phyloP scores from a whole-genome alignment of 2,888 invertebrate genomes.

The Tiliacea aurago region DNA sequence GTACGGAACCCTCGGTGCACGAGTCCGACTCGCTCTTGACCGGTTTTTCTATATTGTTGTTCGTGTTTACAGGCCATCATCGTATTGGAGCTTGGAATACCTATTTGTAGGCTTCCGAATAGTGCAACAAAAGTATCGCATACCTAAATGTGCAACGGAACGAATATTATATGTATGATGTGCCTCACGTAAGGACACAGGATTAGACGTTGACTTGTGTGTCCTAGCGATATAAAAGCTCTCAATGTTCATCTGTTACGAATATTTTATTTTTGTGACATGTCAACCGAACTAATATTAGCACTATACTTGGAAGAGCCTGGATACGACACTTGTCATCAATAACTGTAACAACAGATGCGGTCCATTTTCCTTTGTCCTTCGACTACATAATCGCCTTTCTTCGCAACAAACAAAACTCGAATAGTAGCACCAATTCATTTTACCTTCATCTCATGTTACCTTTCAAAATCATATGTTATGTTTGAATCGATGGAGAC shows the following conservation, averaged over 20 bases:
- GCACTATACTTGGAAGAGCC: background rate
- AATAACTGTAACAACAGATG: slow-evolving; percentile 31
- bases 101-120: background rate
- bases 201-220: background rate
- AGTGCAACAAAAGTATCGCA: background rate
- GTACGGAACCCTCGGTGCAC: too few relatives aligned
- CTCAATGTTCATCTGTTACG: background rate
- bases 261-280: slow-evolving; percentile 17
- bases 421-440: slow-evolving; percentile 2
- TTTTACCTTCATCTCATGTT: slow-evolving; percentile 38
- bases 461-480: slow-evolving; percentile 26
- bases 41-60: background rate
- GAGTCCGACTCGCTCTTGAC: too few relatives aligned
- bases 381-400: slow-evolving; percentile 19
- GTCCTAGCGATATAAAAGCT: background rate
- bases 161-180: too few relatives aligned
- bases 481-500: background rate
- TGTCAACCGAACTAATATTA: slow-evolving; percentile 9
- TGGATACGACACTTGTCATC: slow-evolving; percentile 41
- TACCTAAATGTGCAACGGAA: background rate
- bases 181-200: background rate
- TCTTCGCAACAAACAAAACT: slow-evolving; percentile 31
- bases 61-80: background rate
- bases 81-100: background rate
- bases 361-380: slow-evolving; percentile 41